Evolutionary conservation across 2,113 vertebrate species (phyloP).

Genomic region (Thamnaconus septentrionalis): DNA sequence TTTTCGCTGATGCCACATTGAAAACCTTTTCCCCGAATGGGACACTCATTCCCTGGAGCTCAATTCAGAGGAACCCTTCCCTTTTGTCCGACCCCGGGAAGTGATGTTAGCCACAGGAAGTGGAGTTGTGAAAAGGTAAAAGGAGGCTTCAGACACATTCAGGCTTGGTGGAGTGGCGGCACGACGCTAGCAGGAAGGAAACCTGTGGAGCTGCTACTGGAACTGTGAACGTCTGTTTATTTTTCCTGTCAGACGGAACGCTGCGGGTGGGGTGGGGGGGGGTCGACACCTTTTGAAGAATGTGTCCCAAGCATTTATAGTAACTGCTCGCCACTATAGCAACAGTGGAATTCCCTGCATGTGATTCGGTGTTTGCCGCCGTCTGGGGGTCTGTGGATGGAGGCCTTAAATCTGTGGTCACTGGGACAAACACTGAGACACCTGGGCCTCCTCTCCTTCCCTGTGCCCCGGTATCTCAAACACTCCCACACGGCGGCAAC

Average conservation of each 20-base stretch:
- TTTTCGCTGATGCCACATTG: conserved; percentile 4
- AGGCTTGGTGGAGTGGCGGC: conserved; percentile 22
- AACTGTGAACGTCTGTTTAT: conserved; percentile 44
- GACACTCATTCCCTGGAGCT: background rate
- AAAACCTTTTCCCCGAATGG: conserved; percentile 34
- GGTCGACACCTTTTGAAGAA: conserved; percentile 18
- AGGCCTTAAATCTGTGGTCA: too few relatives aligned
- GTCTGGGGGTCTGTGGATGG: conserved; percentile 11
- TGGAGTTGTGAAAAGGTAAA: conserved; percentile 53
- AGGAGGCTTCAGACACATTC: conserved; percentile 14
- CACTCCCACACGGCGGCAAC: conserved; percentile 11
- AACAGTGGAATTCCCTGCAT: conserved; percentile 27
- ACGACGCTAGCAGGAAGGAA: conserved; percentile 49
- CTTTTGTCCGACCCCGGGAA: conserved; percentile 46
- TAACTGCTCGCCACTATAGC: conserved; percentile 47
- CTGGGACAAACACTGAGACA: conserved; percentile 5
- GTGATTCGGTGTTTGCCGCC: conserved; percentile 46
- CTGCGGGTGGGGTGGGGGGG: conserved; percentile 13
- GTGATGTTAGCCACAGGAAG: conserved; percentile 48
- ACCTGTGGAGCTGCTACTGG: conserved; percentile 35
- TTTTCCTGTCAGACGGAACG: conserved; percentile 30
- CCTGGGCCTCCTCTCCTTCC: conserved; percentile 22
- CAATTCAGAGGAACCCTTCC: background rate
- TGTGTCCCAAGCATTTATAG: conserved; percentile 49
- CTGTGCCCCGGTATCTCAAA: conserved; percentile 54